phyloP scores from a whole-genome alignment of 2,797 vertebrate species.

The Notamacropus eugenii region DNA sequence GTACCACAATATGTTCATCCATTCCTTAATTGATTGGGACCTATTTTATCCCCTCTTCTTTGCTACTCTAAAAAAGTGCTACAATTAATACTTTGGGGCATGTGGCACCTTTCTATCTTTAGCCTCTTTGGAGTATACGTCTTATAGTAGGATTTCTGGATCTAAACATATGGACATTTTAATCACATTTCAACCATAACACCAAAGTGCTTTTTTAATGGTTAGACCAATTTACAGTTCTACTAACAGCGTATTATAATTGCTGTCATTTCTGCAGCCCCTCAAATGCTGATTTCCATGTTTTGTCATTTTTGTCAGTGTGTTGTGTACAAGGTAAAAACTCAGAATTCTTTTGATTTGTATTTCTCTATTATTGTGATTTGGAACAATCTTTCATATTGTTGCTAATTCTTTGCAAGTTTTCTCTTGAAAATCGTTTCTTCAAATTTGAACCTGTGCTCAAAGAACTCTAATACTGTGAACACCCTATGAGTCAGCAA shows the following conservation, averaged over 20 bases:
- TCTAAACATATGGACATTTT: neutral
- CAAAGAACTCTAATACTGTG: neutral
- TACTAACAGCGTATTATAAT: neutral
- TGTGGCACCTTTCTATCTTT: neutral
- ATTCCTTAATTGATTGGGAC: neutral
- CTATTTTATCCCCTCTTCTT: neutral
- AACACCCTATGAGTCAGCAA: neutral
- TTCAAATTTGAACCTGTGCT: neutral
- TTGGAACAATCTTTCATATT: neutral
- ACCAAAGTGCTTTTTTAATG: neutral
- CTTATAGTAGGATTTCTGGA: neutral
- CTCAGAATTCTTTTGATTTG: neutral
- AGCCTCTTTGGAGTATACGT: neutral
- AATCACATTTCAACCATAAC: neutral
- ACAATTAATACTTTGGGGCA: neutral
- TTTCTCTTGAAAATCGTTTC: neutral
- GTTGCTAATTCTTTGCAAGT: neutral
- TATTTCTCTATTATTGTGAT: neutral
- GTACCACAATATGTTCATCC: neutral
- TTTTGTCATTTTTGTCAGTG: neutral
- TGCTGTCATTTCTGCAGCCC: neutral
- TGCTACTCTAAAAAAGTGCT: neutral
- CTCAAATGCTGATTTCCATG: neutral
- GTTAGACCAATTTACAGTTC: neutral
- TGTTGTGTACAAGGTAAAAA: neutral